Evolutionary conservation across 1,140 invertebrate genomes (phyloP), one percentile per base, ranked within the genome.

Genomic region (Philopotamus ludificatus): DNA sequence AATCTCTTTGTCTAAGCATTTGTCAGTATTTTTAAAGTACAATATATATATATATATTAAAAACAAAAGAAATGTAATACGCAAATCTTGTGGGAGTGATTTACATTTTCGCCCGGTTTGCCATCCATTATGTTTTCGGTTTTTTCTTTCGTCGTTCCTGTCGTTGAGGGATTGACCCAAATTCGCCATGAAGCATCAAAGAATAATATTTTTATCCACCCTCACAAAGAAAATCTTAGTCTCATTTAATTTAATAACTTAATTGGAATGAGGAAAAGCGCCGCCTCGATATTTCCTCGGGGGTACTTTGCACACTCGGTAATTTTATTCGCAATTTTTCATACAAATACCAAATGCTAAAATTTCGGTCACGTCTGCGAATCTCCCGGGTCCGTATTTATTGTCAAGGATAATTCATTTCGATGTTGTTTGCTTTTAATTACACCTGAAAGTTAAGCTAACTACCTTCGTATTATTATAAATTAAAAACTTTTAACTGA

Each of bases 231-330:
- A 60, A 54, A 54, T 34, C 28, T 47, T 16, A 16, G 22, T 23
- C 39, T 45, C 21, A 47, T 60, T 60, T 60, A 60, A 60, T 60
- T 47, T 45, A 47, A 60, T 60, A 60, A 60, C 28, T 45, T 60
- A 47, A 60, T 47, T 47, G 57, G 47, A 47, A 60, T 12, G 15
- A 22, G 28, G 28, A 34, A 34, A 7, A 4, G 4, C 28, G 4
- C 28, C 12, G 12, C 28, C 28, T 34, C 12, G 28, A 34, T 34
- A 34, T 34, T 34, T 34, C 12, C 12, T 34, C 28, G 12, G n/a
- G n/a, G n/a, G n/a, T n/a, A n/a, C n/a, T n/a, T n/a, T n/a, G n/a
- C n/a, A n/a, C n/a, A n/a, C n/a, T n/a, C n/a, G n/a, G n/a, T n/a
- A n/a, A n/a, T n/a, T n/a, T n/a, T n/a, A n/a, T n/a, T n/a, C n/a